Percentiles rank a stretch among this genome's conserved stretches.
Evolutionary conservation across 2,888 invertebrate species (phyloP).

Genomic region (Erebia palarica): DNA sequence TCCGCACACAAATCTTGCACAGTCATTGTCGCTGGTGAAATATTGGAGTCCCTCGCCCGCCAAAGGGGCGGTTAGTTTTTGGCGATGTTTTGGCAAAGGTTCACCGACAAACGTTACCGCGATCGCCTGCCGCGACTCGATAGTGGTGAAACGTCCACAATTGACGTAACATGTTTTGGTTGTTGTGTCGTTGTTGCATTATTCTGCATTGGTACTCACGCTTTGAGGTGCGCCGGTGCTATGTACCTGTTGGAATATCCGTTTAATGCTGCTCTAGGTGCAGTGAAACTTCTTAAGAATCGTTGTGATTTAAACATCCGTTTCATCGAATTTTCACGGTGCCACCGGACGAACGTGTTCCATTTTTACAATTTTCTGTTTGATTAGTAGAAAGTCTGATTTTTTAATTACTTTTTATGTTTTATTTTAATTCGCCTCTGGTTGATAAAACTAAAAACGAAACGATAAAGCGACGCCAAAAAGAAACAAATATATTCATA

Average conservation of each 20-base stretch:
- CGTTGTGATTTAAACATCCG: no score
- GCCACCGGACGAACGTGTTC: no score
- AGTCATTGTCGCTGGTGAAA: slow-evolving; percentile 78
- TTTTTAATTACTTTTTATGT: no score
- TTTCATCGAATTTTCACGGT: no score
- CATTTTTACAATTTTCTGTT: no score
- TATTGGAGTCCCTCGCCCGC: slow-evolving; percentile 53
- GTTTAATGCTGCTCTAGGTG: slow-evolving; percentile 13
- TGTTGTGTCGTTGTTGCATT: slow-evolving; percentile 64
- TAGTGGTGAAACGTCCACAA: slow-evolving; percentile 77
- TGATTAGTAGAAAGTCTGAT: no score
- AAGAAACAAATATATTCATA: no score
- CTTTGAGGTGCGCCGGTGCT: slow-evolving; percentile 49
- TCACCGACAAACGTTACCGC: slow-evolving; percentile 64
- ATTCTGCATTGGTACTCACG: slow-evolving; percentile 30
- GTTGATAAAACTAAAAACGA: no score
- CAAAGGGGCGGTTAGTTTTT: slow-evolving; percentile 59
- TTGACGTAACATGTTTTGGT: slow-evolving; percentile 73
- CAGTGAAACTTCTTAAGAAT: no score
- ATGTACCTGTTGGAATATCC: slow-evolving; percentile 47
- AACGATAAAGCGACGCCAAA: no score
- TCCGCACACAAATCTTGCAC: slow-evolving; percentile 80
- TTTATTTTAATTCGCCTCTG: no score
- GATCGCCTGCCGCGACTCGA: slow-evolving; percentile 62
- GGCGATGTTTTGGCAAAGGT: slow-evolving; percentile 47